phyloP scores from a whole-genome alignment of 1,140 invertebrate genomes.

The Bradysia coprophila region DNA sequence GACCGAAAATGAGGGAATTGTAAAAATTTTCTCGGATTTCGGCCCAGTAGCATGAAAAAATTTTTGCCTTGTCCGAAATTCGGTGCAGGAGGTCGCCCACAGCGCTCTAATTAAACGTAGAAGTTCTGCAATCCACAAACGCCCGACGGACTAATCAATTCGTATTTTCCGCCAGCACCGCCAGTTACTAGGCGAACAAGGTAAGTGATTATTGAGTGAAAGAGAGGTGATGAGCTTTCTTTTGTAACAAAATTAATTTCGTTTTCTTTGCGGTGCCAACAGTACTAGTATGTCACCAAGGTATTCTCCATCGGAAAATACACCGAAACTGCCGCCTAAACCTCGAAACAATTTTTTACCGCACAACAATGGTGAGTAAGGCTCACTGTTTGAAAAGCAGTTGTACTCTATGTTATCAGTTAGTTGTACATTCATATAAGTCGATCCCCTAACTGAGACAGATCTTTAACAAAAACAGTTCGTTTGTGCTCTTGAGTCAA shows the following conservation, averaged over 20 bases:
- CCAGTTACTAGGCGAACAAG: neutral
- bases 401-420: too few species aligned
- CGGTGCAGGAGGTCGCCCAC: constrained; percentile 15
- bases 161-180: neutral
- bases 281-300: constrained; percentile 6
- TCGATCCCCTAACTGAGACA: too few species aligned
- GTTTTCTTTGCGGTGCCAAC: too few species aligned
- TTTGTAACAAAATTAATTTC: neutral
- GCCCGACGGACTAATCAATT: neutral
- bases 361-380: neutral
- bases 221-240: neutral
- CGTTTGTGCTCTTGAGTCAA: too few species aligned
- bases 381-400: neutral
- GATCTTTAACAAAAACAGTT: too few species aligned
- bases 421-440: too few species aligned
- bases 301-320: constrained; percentile 12
- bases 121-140: constrained; percentile 17
- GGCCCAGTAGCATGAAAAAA: too few species aligned
- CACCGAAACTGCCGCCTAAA: constrained; percentile 25
- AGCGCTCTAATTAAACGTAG: constrained; percentile 25
- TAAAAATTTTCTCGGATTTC: too few species aligned
- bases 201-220: neutral
- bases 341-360: constrained; percentile 9
- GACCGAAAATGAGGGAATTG: too few species aligned
- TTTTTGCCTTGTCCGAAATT: too few species aligned